Percentiles rank a stretch among this genome's conserved stretches.
Conservation (phyloP, 2,888 invertebrate genomes). For the Tachina grossa region DNA sequence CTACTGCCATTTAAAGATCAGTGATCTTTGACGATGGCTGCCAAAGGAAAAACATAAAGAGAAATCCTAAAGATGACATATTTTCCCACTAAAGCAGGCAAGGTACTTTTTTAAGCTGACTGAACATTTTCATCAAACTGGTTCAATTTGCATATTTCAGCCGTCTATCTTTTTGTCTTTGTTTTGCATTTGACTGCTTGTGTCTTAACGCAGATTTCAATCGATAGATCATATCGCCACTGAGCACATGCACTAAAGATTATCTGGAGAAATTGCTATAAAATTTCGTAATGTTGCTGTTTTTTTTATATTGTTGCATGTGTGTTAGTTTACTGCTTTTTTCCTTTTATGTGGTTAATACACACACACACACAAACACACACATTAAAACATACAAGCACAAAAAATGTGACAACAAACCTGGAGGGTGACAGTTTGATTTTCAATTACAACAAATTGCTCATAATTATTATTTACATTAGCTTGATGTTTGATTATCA, state of each 20-base stretch:
- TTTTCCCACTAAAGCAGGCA: conserved; percentile 59
- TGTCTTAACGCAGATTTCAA: conserved; percentile 45
- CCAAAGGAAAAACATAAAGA: conserved; percentile 16
- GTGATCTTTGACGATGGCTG: conserved; percentile 56
- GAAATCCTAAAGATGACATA: conserved; percentile 61
- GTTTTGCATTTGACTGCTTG: neutral
- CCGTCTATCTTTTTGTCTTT: neutral
- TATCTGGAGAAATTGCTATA: conserved; percentile 55
- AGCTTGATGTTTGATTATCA: conserved; percentile 36
- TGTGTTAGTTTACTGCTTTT: neutral
- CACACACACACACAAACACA: conserved; percentile 5
- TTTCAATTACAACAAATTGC: conserved; percentile 65
- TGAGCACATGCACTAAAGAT: conserved; percentile 34
- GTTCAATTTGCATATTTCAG: conserved; percentile 57
- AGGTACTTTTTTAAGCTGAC: neutral
- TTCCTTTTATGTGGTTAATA: neutral
- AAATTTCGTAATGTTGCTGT: conserved; percentile 24
- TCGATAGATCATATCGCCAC: conserved; percentile 69
- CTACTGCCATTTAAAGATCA: conserved; percentile 63
- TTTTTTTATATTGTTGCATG: neutral
- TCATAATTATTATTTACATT: conserved; percentile 63
- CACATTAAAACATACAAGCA: neutral
- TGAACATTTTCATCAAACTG: conserved; percentile 41
- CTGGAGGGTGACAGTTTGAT: conserved; percentile 59
- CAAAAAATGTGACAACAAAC: conserved; percentile 49